phyloP scores from a whole-genome alignment of 2,888 invertebrate species.

The Sminthurinus aureus region DNA sequence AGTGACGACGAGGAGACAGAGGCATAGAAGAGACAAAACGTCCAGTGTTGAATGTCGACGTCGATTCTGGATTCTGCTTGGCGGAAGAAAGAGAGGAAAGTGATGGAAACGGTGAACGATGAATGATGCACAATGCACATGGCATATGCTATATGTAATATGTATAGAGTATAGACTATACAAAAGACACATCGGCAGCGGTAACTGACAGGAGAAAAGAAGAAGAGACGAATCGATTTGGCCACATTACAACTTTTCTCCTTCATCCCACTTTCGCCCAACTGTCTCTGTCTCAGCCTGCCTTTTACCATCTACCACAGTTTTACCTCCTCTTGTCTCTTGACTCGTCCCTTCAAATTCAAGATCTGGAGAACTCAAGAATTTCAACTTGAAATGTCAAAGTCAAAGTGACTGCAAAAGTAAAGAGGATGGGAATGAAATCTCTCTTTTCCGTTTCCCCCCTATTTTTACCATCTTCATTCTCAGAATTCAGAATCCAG shows the following conservation, averaged over 20 bases:
- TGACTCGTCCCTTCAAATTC: not conserved
- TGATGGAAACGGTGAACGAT: not conserved
- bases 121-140: not conserved
- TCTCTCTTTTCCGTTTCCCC: not conserved
- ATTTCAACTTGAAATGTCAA: no score
- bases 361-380: not conserved
- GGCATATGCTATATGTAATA: no score
- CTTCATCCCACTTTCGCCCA: not conserved
- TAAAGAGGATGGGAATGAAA: no score
- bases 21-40: not conserved
- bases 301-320: no score
- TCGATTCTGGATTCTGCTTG: not conserved
- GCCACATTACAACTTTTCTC: conserved; percentile 10
- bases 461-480: not conserved
- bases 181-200: not conserved
- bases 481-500: no score
- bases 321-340: not conserved
- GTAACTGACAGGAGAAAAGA: not conserved
- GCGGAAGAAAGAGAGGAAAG: conserved; percentile 17
- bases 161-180: no score
- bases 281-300: no score
- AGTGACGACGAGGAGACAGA: not conserved
- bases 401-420: no score
- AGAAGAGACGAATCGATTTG: conserved; percentile 25
- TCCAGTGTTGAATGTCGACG: no score